Conservation (phyloP, 2,888 invertebrate genomes). For the Crepidodera aurea region DNA sequence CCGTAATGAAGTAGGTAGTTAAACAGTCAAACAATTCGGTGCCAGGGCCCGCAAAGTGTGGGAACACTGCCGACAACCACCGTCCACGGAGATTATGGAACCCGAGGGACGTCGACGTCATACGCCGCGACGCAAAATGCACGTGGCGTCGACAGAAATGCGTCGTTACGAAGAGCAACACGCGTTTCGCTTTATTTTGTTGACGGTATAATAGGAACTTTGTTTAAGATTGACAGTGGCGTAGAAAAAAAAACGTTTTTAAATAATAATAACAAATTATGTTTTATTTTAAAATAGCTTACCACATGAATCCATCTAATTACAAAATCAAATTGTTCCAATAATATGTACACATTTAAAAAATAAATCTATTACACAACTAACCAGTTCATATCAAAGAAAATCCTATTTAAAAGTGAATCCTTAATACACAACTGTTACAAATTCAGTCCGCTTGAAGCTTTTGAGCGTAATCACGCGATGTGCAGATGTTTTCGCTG, state of each 20-base stretch:
- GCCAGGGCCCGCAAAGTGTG: constrained; percentile 48
- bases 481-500: too few relatives aligned
- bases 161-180: constrained; percentile 25
- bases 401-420: too few relatives aligned
- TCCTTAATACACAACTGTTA: too few relatives aligned
- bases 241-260: not conserved
- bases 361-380: too few relatives aligned
- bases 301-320: too few relatives aligned
- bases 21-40: constrained; percentile 28
- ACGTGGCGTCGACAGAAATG: constrained; percentile 37
- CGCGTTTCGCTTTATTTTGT: constrained; percentile 27
- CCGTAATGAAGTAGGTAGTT: constrained; percentile 32
- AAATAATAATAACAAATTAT: too few relatives aligned
- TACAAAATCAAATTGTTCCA: too few relatives aligned
- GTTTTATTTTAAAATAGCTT: too few relatives aligned
- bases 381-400: too few relatives aligned
- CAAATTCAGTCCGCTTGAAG: too few relatives aligned
- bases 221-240: constrained; percentile 2
- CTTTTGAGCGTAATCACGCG: too few relatives aligned
- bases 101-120: constrained; percentile 51
- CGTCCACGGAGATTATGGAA: constrained; percentile 57
- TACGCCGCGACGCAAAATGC: constrained; percentile 47
- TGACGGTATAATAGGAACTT: constrained; percentile 20
- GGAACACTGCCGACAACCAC: constrained; percentile 53
- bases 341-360: too few relatives aligned